phyloP scores from a whole-genome alignment of 2,113 vertebrate species.

The Thalassoma bifasciatum region DNA sequence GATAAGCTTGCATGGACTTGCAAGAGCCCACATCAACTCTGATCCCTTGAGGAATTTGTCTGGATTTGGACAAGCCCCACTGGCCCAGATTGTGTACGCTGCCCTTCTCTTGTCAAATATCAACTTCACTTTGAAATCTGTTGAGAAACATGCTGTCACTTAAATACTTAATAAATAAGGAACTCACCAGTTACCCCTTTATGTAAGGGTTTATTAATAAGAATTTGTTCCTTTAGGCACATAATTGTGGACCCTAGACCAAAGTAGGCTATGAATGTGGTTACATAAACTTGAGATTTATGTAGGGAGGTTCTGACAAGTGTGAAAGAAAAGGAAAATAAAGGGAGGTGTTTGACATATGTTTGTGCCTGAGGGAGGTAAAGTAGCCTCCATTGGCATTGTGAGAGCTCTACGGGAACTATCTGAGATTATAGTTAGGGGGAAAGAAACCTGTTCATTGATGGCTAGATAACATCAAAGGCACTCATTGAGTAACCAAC shows the following conservation, averaged over 20 bases:
- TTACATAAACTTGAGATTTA: conserved; percentile 14
- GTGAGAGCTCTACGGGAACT: conserved; percentile 20
- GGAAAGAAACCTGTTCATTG: conserved; percentile 20
- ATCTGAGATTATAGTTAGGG: conserved; percentile 34
- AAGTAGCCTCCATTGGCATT: conserved; percentile 28
- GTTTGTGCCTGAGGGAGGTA: conserved; percentile 57
- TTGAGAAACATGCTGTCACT: background rate
- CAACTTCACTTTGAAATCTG: conserved; percentile 16
- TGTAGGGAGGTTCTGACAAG: conserved; percentile 46
- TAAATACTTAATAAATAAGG: background rate
- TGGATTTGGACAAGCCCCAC: too few relatives aligned
- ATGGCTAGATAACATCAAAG: conserved; percentile 36
- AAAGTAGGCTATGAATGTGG: background rate
- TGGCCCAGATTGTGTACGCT: too few relatives aligned
- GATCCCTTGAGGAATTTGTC: too few relatives aligned
- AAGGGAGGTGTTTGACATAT: conserved; percentile 17
- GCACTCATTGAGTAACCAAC: conserved; percentile 28
- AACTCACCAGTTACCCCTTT: conserved; percentile 12
- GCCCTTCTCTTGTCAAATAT: conserved; percentile 2
- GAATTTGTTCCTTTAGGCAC: conserved; percentile 11
- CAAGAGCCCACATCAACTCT: conserved; percentile 9
- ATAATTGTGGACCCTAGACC: background rate
- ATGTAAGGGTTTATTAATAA: conserved; percentile 29
- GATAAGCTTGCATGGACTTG: conserved; percentile 52
- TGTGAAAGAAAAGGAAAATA: conserved; percentile 37